Base-by-base conservation (phyloP, 2,888 invertebrate genomes). In the Apotomis turbidana region DNA sequence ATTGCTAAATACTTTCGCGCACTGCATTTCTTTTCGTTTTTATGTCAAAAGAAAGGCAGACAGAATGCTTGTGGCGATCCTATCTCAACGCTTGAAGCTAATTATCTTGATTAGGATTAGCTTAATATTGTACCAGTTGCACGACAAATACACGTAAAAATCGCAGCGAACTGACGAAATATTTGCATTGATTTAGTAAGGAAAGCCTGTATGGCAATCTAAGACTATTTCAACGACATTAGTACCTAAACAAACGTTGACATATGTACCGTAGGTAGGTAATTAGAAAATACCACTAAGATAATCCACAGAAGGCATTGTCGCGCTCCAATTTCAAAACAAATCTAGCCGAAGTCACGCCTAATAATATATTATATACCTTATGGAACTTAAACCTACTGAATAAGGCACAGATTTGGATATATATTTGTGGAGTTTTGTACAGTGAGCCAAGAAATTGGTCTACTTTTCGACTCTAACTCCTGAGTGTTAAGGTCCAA, bases 251-350 rank as follows among this genome's bases (percentile, higher is more conserved):
- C 68, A 72, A 72, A 68, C 51, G 73, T 78, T 57, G 54, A 69
- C 71, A 71, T 73, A 67, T 41, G 6, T 41, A 41, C 64, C 41
- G 59, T 64, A 63, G 59, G 71, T 71, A 78, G 83, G 81, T 89
- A 88, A 87, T 88, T 88, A 89, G 83, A 87, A 87, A 90, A 88
- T 86, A 86, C 87, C 87, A 85, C 85, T 83, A 83, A 87, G 89
- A 90, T 91, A 90, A 88, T 91, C 90, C 87, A 85, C 85, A 86
- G 87, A 90, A 87, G 88, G 88, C 86, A 86, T 87, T 85, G 88
- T 85, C 87, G 88, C 87, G 91, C 87, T 91, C 90, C 87, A 90
- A 89, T 93, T 93, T 92, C 92, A 91, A 91, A 93, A 93, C 93
- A 92, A 93, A 91, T 91, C 91, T 2, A 27, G 2, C 88, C 88